A percentile compares a stretch with the other conserved stretches of the same genome.
Conservation (phyloP, 2,113 vertebrate species). For the Thamnaconus septentrionalis region DNA sequence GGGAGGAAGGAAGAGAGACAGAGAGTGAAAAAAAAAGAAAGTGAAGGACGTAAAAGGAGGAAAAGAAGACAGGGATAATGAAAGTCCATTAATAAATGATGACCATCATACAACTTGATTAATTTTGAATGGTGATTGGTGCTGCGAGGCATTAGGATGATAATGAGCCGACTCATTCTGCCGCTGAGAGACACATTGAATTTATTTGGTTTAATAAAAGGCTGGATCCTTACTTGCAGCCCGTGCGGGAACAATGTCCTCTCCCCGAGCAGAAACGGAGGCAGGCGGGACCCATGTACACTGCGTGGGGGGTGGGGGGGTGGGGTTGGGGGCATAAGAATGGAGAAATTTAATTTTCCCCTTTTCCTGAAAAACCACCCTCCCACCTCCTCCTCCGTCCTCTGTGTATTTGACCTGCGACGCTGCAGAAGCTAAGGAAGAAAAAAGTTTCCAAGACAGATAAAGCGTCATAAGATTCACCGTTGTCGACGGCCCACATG, state of each 20-base stretch:
- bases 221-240: slow-evolving; percentile 89
- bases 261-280: slow-evolving; percentile 95
- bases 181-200: slow-evolving; percentile 16
- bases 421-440: background rate
- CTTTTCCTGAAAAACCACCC: background rate
- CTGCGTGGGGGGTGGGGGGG: slow-evolving; percentile 57
- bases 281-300: slow-evolving; percentile 95
- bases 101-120: slow-evolving; percentile 42
- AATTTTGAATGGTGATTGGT: slow-evolving; percentile 38
- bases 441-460: background rate
- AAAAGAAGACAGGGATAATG: slow-evolving; percentile 33
- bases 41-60: no score
- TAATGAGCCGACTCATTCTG: slow-evolving; percentile 38
- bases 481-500: slow-evolving; percentile 98
- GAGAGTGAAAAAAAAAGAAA: background rate
- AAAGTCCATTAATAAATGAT: slow-evolving; percentile 50
- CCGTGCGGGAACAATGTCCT: slow-evolving; percentile 93
- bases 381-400: background rate
- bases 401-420: no score
- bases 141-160: slow-evolving; percentile 21
- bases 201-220: slow-evolving; percentile 52
- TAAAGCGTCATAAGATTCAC: slow-evolving; percentile 66
- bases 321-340: no score
- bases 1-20: background rate
- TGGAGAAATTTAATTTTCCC: slow-evolving; percentile 21